Percentiles rank a stretch among this genome's conserved stretches.
Conservation (phyloP, 2,113 vertebrate species). For the Callopanchax toddi region DNA sequence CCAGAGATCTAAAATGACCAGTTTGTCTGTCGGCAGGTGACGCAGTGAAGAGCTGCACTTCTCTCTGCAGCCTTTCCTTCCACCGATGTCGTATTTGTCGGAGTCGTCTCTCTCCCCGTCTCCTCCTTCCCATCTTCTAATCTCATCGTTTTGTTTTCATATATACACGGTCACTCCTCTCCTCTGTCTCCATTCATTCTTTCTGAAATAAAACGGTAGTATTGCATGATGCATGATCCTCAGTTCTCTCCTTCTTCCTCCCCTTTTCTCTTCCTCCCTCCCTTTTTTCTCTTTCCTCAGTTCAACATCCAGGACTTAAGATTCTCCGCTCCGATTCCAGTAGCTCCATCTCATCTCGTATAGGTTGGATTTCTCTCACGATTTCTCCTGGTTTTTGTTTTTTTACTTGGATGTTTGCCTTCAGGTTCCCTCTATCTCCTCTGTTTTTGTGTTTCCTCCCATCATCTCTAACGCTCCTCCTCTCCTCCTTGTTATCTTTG, state of each 20-base stretch:
- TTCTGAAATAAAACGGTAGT: slow-evolving; percentile 54
- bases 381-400: slow-evolving; percentile 28
- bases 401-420: slow-evolving; percentile 19
- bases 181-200: slow-evolving; percentile 30
- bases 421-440: slow-evolving; percentile 8
- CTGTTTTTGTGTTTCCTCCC: background rate
- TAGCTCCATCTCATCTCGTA: slow-evolving; percentile 93
- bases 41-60: slow-evolving; percentile 1
- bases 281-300: slow-evolving; percentile 81
- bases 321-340: slow-evolving; percentile 93
- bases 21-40: slow-evolving; percentile 44
- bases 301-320: slow-evolving; percentile 94
- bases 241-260: slow-evolving; percentile 70
- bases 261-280: slow-evolving; percentile 46
- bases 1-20: background rate
- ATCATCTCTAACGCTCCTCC: slow-evolving; percentile 11
- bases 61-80: slow-evolving; percentile 7
- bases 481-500: slow-evolving; percentile 27
- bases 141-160: slow-evolving; percentile 20
- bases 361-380: slow-evolving; percentile 83
- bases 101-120: slow-evolving; percentile 10
- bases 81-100: slow-evolving; percentile 24
- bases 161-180: background rate
- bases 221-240: slow-evolving; percentile 83
- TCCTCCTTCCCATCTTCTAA: slow-evolving; percentile 9